Percentiles rank a stretch among this genome's conserved stretches.
Conservation (phyloP, 2,888 invertebrate species). For the Chrysomela aeneicollis region DNA sequence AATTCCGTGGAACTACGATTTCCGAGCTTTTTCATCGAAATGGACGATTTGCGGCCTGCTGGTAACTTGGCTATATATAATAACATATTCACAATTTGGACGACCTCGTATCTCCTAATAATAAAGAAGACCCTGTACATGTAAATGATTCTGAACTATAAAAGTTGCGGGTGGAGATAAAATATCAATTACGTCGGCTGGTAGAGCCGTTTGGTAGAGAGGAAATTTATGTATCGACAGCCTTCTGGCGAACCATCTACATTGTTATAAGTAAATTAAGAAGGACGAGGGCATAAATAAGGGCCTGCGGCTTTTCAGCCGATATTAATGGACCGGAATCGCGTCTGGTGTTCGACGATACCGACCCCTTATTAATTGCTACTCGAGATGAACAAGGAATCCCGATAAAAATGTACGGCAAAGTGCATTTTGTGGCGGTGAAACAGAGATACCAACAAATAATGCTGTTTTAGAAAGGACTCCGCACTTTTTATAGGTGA, state of each 20-base stretch:
- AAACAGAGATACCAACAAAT: neutral
- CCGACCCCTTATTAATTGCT: constrained; percentile 51
- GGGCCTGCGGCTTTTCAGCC: constrained; percentile 37
- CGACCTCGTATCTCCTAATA: too few relatives aligned
- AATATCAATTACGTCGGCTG: constrained; percentile 40
- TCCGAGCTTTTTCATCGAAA: neutral
- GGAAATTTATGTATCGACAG: constrained; percentile 36
- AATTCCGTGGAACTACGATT: neutral
- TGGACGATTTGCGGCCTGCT: neutral
- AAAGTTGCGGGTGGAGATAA: constrained; percentile 35
- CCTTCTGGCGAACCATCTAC: constrained; percentile 41
- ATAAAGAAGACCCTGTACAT: too few relatives aligned
- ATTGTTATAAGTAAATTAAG: constrained; percentile 48
- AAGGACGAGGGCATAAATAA: constrained; percentile 47
- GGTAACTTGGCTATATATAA: too few relatives aligned
- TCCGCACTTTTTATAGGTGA: too few relatives aligned
- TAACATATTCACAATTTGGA: too few relatives aligned
- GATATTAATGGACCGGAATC: constrained; percentile 41
- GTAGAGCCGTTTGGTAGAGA: constrained; percentile 32
- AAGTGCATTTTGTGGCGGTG: neutral
- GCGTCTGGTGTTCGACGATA: constrained; percentile 51
- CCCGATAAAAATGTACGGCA: constrained; percentile 14
- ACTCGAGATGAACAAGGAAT: constrained; percentile 49
- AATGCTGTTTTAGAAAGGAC: too few relatives aligned
- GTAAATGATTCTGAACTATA: constrained; percentile 28